These are phyloP conservation scores for Serinus canaria DNA, from an alignment of 2,113 vertebrate genomes.

Conservation along the genomic window DNA sequence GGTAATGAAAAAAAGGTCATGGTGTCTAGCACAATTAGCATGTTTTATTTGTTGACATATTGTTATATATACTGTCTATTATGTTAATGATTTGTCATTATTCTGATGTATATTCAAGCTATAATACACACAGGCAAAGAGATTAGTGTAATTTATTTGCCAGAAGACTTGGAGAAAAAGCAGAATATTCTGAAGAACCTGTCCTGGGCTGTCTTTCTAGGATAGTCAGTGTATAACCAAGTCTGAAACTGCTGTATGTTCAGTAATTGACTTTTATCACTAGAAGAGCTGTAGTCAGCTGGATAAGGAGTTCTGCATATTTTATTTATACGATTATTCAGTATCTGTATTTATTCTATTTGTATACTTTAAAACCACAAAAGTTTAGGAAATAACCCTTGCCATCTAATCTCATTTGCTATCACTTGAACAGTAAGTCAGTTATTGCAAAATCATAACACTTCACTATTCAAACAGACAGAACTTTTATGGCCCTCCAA, in stretches of 20 bases:
- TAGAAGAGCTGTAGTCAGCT: neutral
- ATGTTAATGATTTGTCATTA: neutral
- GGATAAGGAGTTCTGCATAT: neutral
- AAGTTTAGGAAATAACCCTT: conserved; percentile 26
- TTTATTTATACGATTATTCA: neutral
- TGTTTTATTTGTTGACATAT: neutral
- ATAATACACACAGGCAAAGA: neutral
- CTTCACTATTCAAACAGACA: conserved; percentile 58
- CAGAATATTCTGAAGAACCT: neutral
- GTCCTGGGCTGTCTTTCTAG: neutral
- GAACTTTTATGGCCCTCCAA: conserved; percentile 52
- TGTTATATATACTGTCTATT: neutral
- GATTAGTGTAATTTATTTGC: neutral
- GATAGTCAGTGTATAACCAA: neutral
- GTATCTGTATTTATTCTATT: neutral
- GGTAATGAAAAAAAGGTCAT: neutral
- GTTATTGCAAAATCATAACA: conserved; percentile 63
- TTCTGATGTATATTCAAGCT: neutral
- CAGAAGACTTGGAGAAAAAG: neutral
- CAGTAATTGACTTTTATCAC: neutral
- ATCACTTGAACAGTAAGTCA: conserved; percentile 35
- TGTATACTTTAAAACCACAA: neutral
- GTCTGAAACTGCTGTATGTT: neutral
- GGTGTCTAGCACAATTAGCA: neutral
- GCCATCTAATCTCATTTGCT: conserved; percentile 20